These are phyloP conservation scores for Fregata magnificens DNA, from an alignment of 2,113 vertebrate genomes.

Conservation along the genomic window DNA sequence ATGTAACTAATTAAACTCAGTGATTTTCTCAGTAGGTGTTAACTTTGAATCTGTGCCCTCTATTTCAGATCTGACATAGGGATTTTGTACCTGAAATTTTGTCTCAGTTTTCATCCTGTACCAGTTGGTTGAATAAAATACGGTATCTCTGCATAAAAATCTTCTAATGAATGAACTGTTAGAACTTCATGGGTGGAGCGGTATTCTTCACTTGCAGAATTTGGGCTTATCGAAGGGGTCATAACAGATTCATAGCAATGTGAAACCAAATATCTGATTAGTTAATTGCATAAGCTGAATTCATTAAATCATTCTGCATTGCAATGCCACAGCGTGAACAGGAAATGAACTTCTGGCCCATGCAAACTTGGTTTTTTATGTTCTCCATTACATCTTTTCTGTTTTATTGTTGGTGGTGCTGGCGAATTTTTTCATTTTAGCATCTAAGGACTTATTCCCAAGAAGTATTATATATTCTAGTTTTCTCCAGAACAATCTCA, in stretches of 20 bases:
- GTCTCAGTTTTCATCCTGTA: background rate
- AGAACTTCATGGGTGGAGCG: background rate
- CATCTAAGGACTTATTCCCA: background rate
- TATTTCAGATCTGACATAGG: background rate
- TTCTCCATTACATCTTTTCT: background rate
- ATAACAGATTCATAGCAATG: background rate
- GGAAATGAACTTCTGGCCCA: background rate
- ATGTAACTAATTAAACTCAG: background rate
- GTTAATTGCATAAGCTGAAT: background rate
- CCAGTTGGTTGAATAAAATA: background rate
- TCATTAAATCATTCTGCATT: background rate
- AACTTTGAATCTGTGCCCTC: background rate
- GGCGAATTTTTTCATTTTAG: background rate
- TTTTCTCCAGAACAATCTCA: background rate
- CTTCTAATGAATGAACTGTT: background rate
- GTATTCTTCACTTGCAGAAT: background rate
- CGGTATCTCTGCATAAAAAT: background rate
- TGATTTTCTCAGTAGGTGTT: background rate
- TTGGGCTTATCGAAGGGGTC: background rate
- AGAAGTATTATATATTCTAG: background rate
- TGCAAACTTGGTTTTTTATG: background rate
- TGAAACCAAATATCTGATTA: background rate
- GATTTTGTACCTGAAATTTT: background rate
- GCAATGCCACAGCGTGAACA: background rate
- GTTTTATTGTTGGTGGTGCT: background rate